Evolutionary conservation across 2,113 vertebrate species (phyloP).

Genomic region (Onychostoma macrolepis): DNA sequence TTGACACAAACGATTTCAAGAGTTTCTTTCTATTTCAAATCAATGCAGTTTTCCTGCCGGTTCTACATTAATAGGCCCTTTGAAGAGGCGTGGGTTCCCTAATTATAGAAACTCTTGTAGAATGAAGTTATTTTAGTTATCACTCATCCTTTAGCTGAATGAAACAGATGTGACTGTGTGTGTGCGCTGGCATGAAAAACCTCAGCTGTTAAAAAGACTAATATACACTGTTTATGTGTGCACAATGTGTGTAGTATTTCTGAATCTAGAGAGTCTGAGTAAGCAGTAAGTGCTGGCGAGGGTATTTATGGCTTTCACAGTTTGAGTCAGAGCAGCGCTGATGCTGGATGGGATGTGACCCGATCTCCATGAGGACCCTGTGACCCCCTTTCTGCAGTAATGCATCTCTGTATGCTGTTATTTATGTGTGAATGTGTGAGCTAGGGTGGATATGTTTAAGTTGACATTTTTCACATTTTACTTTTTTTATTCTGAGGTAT

Average conservation of each 20-base stretch:
- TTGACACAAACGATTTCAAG: conserved; percentile 29
- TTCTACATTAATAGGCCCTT: not conserved
- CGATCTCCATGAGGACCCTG: conserved; percentile 25
- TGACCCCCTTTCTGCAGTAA: conserved; percentile 30
- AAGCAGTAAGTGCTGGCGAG: conserved; percentile 14
- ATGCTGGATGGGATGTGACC: conserved; percentile 36
- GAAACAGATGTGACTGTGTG: conserved; percentile 32
- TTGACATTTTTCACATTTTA: conserved; percentile 18
- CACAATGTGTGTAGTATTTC: conserved; percentile 18
- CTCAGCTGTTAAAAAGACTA: not conserved
- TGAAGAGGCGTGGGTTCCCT: conserved; percentile 20
- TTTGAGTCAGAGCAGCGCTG: conserved; percentile 24
- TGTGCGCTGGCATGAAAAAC: not conserved
- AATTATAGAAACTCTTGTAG: conserved; percentile 45
- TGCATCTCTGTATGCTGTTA: conserved; percentile 36
- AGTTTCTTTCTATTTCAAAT: conserved; percentile 16
- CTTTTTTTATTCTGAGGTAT: not conserved
- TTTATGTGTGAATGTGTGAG: conserved; percentile 22
- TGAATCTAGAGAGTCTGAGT: conserved; percentile 8
- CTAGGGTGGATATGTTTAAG: not conserved
- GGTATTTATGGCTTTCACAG: conserved; percentile 32
- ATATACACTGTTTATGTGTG: conserved; percentile 14
- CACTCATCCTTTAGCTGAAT: conserved; percentile 30
- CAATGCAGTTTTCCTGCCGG: conserved; percentile 16
- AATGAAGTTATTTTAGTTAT: conserved; percentile 46